phyloP scores from a whole-genome alignment of 2,797 vertebrate genomes.

The Lithobates pipiens region DNA sequence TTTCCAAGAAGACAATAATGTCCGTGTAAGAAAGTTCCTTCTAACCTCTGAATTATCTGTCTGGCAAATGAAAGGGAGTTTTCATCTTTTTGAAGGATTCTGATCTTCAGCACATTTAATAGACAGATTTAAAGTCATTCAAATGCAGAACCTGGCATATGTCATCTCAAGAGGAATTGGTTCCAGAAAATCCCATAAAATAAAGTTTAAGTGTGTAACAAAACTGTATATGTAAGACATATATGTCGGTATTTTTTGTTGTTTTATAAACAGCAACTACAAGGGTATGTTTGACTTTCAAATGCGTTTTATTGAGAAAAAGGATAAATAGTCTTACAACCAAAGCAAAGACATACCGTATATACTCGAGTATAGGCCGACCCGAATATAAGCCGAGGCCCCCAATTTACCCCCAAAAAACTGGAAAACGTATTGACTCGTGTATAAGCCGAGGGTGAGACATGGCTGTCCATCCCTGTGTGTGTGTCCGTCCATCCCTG shows the following conservation, averaged over 20 bases:
- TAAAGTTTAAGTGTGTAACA: constrained; percentile 6
- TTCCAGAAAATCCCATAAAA: constrained; percentile 3
- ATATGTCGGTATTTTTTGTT: neutral
- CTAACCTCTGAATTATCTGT: constrained; percentile 51
- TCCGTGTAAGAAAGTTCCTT: constrained; percentile 24
- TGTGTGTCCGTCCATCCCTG: too few relatives aligned
- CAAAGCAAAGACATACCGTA: too few relatives aligned
- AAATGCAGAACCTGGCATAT: constrained; percentile 15
- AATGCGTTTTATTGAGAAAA: too few relatives aligned
- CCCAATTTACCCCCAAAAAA: too few relatives aligned
- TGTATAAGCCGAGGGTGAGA: too few relatives aligned
- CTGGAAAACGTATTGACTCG: too few relatives aligned
- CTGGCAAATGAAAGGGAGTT: constrained; percentile 24
- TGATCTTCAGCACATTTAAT: constrained; percentile 20
- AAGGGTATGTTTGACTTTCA: too few relatives aligned
- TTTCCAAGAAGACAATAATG: constrained; percentile 46
- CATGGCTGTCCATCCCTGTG: too few relatives aligned
- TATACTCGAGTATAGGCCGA: too few relatives aligned
- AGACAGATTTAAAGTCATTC: constrained; percentile 18
- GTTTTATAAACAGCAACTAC: neutral
- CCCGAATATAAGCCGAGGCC: too few relatives aligned
- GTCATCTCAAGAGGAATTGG: constrained; percentile 2
- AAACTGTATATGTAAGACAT: neutral
- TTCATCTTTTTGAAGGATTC: constrained; percentile 43
- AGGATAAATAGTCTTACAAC: too few relatives aligned